Evolutionary conservation across 2,113 vertebrate species (phyloP).

Genomic region (Melospiza georgiana): DNA sequence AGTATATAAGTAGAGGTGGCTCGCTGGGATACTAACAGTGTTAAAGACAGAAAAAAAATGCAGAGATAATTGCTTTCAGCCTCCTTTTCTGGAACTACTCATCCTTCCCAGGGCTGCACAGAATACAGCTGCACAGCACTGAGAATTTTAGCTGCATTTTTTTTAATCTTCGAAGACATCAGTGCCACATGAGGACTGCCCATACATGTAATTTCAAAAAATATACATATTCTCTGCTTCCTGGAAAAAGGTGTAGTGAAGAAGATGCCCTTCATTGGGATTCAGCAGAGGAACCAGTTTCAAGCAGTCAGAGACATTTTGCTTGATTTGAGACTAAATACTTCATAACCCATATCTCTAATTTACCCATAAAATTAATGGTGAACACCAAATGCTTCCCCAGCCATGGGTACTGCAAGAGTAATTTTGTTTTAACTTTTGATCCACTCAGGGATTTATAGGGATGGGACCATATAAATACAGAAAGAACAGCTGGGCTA

Average conservation of each 20-base stretch:
- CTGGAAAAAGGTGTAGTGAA: neutral
- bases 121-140: neutral
- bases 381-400: neutral
- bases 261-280: neutral
- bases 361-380: neutral
- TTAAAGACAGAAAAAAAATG: neutral
- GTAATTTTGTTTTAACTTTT: neutral
- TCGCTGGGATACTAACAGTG: neutral
- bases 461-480: neutral
- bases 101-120: neutral
- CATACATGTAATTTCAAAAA: neutral
- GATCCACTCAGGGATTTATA: neutral
- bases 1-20: neutral
- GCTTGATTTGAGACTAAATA: neutral
- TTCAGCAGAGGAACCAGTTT: neutral
- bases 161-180: neutral
- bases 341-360: neutral
- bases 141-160: neutral
- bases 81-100: neutral
- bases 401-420: neutral
- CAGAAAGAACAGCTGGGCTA: slow-evolving; percentile 14
- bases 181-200: neutral
- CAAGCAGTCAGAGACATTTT: neutral
- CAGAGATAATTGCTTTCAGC: neutral
- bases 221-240: neutral